phyloP scores from a whole-genome alignment of 2,113 vertebrate species.

The Lepus europaeus region DNA sequence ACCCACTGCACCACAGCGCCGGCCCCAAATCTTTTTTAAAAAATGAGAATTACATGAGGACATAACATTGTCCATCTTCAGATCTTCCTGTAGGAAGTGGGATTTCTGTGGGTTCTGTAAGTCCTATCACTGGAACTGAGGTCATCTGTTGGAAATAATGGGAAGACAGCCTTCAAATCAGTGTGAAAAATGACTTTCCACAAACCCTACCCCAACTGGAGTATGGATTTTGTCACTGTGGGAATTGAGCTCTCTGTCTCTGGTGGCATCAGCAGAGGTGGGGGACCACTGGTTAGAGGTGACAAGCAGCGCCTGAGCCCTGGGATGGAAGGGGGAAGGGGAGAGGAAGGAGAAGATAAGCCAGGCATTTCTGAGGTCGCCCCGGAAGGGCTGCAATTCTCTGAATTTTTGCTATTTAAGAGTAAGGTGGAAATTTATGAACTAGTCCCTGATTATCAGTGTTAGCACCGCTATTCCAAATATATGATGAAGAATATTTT shows the following conservation, averaged over 20 bases:
- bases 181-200: not conserved
- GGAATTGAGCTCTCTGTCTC: not conserved
- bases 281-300: not conserved
- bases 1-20: too few species aligned
- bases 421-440: constrained; percentile 1
- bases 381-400: not conserved
- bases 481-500: not conserved
- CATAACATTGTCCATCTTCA: constrained; percentile 16
- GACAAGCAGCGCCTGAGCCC: not conserved
- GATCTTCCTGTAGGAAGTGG: not conserved
- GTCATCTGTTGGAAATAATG: not conserved
- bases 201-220: not conserved
- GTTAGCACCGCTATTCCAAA: not conserved
- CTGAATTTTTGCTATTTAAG: not conserved
- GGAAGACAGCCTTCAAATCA: not conserved
- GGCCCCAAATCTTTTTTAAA: not conserved
- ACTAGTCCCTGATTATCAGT: not conserved
- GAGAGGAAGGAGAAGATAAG: not conserved
- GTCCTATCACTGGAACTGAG: not conserved
- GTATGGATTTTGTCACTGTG: not conserved
- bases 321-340: not conserved
- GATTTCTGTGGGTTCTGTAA: constrained; percentile 28
- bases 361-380: not conserved
- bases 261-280: not conserved
- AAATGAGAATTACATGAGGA: constrained; percentile 50